Conservation (phyloP, 2,888 invertebrate genomes). For the Scaeva pyrastri region DNA sequence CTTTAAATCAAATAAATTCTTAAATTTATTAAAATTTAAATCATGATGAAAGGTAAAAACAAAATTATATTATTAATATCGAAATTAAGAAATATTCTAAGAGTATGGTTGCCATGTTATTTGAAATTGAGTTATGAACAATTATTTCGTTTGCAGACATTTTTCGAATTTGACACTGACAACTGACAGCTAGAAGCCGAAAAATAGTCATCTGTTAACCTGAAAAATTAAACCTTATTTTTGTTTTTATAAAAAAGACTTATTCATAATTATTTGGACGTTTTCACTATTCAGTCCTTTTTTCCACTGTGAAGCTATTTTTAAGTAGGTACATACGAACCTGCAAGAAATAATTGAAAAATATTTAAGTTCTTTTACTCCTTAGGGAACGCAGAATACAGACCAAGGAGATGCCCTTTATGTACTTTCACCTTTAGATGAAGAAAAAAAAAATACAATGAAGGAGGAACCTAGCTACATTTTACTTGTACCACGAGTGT, state of each 20-base stretch:
- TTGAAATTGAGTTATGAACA: too few species aligned
- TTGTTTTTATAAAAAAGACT: not conserved
- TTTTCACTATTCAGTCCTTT: not conserved
- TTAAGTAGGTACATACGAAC: not conserved
- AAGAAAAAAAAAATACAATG: conserved; percentile 37
- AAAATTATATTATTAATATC: not conserved
- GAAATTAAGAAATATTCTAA: not conserved
- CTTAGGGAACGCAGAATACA: not conserved
- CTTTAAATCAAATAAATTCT: not conserved
- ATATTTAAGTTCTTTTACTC: not conserved
- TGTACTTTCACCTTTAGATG: too few species aligned
- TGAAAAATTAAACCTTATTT: not conserved
- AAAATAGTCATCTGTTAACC: not conserved
- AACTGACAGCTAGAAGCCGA: too few species aligned
- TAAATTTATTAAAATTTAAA: not conserved
- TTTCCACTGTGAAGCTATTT: not conserved
- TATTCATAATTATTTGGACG: not conserved
- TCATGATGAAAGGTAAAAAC: not conserved
- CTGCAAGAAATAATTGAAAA: conserved; percentile 28
- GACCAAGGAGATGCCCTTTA: not conserved
- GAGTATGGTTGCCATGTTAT: not conserved
- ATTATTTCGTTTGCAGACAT: too few species aligned
- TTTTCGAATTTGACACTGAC: too few species aligned
- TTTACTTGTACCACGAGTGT: too few species aligned
- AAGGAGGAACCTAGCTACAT: not conserved